Evolutionary conservation across 2,888 invertebrate species (phyloP).

Genomic region (Drosophila percnosoma): DNA sequence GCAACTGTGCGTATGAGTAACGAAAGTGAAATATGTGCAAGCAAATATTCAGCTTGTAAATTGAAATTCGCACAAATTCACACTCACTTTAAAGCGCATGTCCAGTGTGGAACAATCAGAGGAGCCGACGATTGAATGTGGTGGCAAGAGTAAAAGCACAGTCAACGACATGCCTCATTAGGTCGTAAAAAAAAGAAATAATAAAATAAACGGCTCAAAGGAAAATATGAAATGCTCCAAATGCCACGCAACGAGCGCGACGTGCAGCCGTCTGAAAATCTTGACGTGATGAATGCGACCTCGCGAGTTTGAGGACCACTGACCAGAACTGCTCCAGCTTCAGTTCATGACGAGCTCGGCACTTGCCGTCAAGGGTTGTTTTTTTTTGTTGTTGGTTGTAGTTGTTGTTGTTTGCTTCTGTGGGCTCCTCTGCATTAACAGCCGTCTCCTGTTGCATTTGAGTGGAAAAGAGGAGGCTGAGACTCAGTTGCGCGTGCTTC

Average conservation of each 20-base stretch:
- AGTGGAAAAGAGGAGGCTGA: conserved; percentile 38
- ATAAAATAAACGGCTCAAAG: conserved; percentile 46
- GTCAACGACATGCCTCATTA: conserved; percentile 50
- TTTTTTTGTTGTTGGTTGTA: neutral
- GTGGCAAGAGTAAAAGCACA: conserved; percentile 16
- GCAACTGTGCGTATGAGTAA: conserved; percentile 39
- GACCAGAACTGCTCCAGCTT: conserved; percentile 24
- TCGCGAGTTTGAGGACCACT: conserved; percentile 37
- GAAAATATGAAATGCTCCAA: conserved; percentile 62
- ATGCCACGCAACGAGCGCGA: conserved; percentile 14
- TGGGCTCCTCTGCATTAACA: conserved; percentile 60
- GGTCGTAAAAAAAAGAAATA: conserved; percentile 21
- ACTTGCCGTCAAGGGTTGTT: conserved; percentile 50
- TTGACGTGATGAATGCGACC: conserved; percentile 47
- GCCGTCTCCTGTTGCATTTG: conserved; percentile 70
- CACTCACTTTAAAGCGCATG: conserved; percentile 22
- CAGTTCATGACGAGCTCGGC: conserved; percentile 63
- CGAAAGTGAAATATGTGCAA: conserved; percentile 13
- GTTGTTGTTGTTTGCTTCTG: conserved; percentile 29
- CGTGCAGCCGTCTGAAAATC: conserved; percentile 32
- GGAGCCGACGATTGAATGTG: conserved; percentile 26
- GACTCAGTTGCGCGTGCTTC: conserved; percentile 26
- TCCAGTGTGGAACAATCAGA: conserved; percentile 30
- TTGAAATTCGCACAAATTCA: conserved; percentile 23
- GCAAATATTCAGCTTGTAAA: conserved; percentile 4